Evolutionary conservation across 2,888 invertebrate species (phyloP).

Genomic region (Microctonus hyperodae): DNA sequence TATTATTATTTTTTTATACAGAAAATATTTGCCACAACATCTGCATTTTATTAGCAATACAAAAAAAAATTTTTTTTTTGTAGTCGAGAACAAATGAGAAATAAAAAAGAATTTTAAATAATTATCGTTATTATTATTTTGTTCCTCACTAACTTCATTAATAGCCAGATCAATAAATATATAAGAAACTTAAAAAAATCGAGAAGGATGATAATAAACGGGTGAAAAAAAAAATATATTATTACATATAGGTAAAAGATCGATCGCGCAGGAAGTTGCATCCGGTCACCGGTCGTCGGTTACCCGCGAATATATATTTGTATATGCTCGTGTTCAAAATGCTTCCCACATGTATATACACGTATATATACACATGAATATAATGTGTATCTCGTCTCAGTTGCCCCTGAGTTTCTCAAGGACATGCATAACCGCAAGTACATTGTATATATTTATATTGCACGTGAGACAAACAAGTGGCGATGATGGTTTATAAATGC

Average conservation of each 20-base stretch:
- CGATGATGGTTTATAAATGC: background rate
- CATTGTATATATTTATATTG: conserved; percentile 20
- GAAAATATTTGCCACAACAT: too few relatives aligned
- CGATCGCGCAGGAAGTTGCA: conserved; percentile 38
- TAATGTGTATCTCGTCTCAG: conserved; percentile 15
- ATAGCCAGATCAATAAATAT: background rate
- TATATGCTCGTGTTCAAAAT: conserved; percentile 1
- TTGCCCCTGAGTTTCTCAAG: conserved; percentile 28
- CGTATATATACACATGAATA: background rate
- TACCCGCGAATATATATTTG: conserved; percentile 12
- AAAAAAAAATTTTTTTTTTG: too few relatives aligned
- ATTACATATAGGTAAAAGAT: background rate
- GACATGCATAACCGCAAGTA: conserved; percentile 25
- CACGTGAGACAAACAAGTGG: conserved; percentile 30
- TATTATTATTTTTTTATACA: too few relatives aligned
- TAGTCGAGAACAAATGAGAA: too few relatives aligned
- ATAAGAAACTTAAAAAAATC: conserved; percentile 20
- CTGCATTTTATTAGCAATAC: too few relatives aligned
- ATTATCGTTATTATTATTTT: background rate
- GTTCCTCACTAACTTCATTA: conserved; percentile 14
- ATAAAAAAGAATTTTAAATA: background rate
- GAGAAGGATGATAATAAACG: conserved; percentile 39
- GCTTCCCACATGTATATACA: conserved; percentile 21
- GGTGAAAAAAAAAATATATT: conserved; percentile 30
- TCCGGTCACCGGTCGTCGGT: conserved; percentile 37